phyloP scores from a whole-genome alignment of 2,113 vertebrate genomes.

The Orientallactaga bullata region DNA sequence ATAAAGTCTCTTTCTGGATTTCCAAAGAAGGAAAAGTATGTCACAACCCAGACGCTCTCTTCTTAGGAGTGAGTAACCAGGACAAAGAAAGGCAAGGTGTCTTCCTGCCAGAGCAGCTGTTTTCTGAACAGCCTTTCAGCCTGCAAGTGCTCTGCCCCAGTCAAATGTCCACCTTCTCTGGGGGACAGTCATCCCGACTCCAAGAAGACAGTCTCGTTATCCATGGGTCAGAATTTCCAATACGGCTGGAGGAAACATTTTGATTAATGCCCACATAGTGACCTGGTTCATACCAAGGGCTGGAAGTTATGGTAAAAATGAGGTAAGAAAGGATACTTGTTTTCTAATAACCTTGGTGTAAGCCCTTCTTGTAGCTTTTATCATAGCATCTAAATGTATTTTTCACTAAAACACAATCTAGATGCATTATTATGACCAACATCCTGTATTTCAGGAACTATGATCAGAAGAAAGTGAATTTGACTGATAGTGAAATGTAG shows the following conservation, averaged over 20 bases:
- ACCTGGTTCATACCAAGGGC: constrained; percentile 67
- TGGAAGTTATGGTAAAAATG: constrained; percentile 76
- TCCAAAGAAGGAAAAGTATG: neutral
- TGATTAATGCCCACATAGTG: constrained; percentile 82
- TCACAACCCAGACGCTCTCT: neutral
- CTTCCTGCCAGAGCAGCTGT: constrained; percentile 80
- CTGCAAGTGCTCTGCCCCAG: constrained; percentile 67
- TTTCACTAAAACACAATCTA: constrained; percentile 73
- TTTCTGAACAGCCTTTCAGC: constrained; percentile 73
- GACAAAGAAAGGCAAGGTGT: constrained; percentile 64
- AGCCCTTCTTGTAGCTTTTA: constrained; percentile 81
- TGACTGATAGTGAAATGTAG: neutral
- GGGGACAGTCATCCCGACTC: constrained; percentile 67
- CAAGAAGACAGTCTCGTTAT: constrained; percentile 78
- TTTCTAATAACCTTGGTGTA: constrained; percentile 82
- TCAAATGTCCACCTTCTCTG: constrained; percentile 79
- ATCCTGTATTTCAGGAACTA: constrained; percentile 16
- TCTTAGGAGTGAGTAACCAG: neutral
- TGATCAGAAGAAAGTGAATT: neutral
- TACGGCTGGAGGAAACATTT: constrained; percentile 78
- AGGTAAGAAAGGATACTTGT: constrained; percentile 80
- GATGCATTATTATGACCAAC: neutral
- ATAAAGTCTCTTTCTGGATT: neutral
- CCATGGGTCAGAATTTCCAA: constrained; percentile 72
- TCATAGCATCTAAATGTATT: constrained; percentile 66